Evolutionary conservation across 2,797 vertebrate genomes (phyloP).

Genomic region (Melanotaenia maccullochi): DNA sequence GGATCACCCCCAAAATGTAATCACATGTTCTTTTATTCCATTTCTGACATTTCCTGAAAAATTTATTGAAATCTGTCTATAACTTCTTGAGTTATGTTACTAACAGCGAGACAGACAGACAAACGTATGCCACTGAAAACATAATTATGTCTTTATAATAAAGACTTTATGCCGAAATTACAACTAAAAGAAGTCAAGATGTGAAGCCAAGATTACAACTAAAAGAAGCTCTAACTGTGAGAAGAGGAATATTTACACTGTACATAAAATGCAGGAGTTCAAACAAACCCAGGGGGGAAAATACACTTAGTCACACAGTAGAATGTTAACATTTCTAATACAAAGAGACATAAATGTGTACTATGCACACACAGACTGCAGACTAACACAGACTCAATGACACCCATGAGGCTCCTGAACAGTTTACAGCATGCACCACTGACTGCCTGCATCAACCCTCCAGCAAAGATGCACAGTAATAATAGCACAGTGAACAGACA

Average conservation of each 20-base stretch:
- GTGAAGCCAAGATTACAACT: background rate
- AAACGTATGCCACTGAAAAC: too few species aligned
- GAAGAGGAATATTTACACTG: background rate
- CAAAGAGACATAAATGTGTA: slow-evolving; percentile 1
- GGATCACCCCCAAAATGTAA: too few species aligned
- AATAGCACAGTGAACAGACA: slow-evolving; percentile 7
- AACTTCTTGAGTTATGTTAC: too few species aligned
- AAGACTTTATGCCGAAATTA: too few species aligned
- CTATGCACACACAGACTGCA: background rate
- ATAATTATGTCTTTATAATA: too few species aligned
- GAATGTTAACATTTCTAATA: slow-evolving; percentile 18
- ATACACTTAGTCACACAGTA: background rate
- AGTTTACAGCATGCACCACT: slow-evolving; percentile 35
- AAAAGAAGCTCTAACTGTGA: too few species aligned
- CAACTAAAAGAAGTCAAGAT: too few species aligned
- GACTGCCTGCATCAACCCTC: slow-evolving; percentile 21
- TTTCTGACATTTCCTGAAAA: too few species aligned
- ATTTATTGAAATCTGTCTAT: too few species aligned
- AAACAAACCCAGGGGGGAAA: slow-evolving; percentile 2
- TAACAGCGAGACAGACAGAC: too few species aligned
- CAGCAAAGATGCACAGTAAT: slow-evolving; percentile 21
- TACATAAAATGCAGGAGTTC: slow-evolving; percentile 1
- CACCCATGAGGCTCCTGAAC: background rate
- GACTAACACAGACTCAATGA: background rate
- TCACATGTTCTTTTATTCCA: too few species aligned